These are phyloP conservation scores for Drosophila kikkawai DNA, from an alignment of 1,140 invertebrate genomes.

Conservation along the genomic window DNA sequence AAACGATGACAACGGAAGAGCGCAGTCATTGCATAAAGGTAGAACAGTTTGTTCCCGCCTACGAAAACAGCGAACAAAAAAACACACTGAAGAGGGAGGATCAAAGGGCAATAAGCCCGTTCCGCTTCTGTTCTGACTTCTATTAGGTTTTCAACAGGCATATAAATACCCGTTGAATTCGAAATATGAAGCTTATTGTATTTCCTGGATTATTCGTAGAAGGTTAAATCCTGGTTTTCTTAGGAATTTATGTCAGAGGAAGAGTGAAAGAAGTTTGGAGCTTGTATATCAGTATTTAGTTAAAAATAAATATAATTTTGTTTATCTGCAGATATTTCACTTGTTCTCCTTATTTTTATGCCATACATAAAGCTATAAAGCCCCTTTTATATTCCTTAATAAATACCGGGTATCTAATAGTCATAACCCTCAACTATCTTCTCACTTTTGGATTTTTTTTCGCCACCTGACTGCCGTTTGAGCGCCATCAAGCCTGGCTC, in stretches of 20 bases:
- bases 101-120: slow-evolving; percentile 14
- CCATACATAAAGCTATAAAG: background rate
- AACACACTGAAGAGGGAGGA: background rate
- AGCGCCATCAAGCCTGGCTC: slow-evolving; percentile 6
- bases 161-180: slow-evolving; percentile 8
- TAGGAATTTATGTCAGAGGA: background rate
- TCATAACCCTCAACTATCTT: background rate
- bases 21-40: slow-evolving; percentile 60
- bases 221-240: background rate
- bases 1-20: slow-evolving; percentile 53
- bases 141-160: slow-evolving; percentile 24
- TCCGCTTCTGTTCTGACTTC: slow-evolving; percentile 14
- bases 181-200: background rate
- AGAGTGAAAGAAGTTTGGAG: too few relatives aligned
- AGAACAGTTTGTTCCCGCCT: slow-evolving; percentile 44
- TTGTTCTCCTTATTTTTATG: too few relatives aligned
- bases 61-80: slow-evolving; percentile 3
- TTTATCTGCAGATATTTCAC: background rate
- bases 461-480: slow-evolving; percentile 17
- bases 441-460: background rate
- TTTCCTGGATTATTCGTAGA: background rate
- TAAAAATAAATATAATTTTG: too few relatives aligned
- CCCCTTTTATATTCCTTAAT: too few relatives aligned
- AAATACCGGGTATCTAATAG: slow-evolving; percentile 10
- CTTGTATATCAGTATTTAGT: background rate